Conservation (phyloP, 2,797 vertebrate species). For the Scomberomorus guttatus region DNA sequence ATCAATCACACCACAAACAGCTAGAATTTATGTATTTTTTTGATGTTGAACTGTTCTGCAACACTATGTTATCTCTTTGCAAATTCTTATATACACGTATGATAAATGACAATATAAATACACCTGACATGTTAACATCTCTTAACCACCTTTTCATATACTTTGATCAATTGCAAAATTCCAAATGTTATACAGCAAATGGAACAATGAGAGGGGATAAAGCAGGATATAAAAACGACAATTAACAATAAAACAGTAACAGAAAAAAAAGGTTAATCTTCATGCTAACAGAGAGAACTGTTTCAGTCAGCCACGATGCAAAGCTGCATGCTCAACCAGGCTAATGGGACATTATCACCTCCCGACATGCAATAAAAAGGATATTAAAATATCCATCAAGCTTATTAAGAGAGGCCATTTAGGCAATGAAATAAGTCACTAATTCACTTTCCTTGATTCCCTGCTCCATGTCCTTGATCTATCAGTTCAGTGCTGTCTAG, state of each 20-base stretch:
- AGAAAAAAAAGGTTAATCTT: not conserved
- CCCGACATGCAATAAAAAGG: conserved; percentile 57
- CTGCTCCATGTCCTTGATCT: conserved; percentile 41
- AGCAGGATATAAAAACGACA: not conserved
- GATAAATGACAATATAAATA: not conserved
- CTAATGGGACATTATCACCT: conserved; percentile 31
- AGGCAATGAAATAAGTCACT: conserved; percentile 20
- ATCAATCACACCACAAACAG: no score
- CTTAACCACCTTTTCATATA: not conserved
- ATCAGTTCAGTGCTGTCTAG: conserved; percentile 9
- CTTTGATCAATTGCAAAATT: not conserved
- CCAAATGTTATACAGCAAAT: not conserved
- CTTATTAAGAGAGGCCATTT: conserved; percentile 33
- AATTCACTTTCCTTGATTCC: conserved; percentile 42
- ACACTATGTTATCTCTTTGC: no score
- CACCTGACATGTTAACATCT: not conserved
- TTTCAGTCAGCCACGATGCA: conserved; percentile 53
- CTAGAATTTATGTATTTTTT: not conserved
- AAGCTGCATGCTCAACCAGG: conserved; percentile 61
- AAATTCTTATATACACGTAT: not conserved
- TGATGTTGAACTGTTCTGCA: not conserved
- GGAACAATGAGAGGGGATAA: not conserved
- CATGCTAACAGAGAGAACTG: conserved; percentile 37
- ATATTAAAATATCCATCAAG: conserved; percentile 19
- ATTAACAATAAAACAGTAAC: not conserved